phyloP scores from a whole-genome alignment of 2,113 vertebrate species.

The Mastomys coucha region DNA sequence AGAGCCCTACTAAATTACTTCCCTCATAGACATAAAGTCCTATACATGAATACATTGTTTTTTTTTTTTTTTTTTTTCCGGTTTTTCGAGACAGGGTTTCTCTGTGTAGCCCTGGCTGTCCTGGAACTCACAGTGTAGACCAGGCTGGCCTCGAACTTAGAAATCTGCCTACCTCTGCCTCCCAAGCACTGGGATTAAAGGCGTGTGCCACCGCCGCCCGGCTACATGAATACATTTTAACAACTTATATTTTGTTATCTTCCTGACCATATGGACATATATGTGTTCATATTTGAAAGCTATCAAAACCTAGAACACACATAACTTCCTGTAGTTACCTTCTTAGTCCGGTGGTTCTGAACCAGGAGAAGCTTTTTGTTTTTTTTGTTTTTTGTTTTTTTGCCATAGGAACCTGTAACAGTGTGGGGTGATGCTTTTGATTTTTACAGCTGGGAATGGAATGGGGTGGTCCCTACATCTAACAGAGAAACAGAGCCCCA shows the following conservation, averaged over 20 bases:
- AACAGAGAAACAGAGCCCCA: neutral
- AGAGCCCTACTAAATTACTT: neutral
- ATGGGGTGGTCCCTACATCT: neutral
- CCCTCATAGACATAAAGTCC: neutral
- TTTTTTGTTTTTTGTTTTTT: no score
- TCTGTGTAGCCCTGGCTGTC: no score
- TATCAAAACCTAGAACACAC: neutral
- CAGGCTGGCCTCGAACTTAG: no score
- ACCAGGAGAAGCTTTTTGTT: no score
- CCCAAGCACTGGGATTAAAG: no score
- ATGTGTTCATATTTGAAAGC: neutral
- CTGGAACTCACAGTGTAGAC: no score
- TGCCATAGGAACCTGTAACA: neutral
- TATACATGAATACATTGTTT: neutral
- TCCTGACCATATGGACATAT: neutral
- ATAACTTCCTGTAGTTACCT: neutral
- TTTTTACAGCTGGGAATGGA: neutral
- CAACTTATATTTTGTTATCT: conserved; percentile 13
- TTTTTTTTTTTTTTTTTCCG: no score
- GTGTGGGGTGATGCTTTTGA: neutral
- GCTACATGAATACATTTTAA: neutral
- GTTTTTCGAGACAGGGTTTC: no score
- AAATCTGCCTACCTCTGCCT: no score
- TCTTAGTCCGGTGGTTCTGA: neutral
- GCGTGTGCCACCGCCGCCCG: no score